Percentiles rank a stretch among this genome's conserved stretches.
phyloP scores from a whole-genome alignment of 2,888 invertebrate genomes.

The Diarsia mendica region DNA sequence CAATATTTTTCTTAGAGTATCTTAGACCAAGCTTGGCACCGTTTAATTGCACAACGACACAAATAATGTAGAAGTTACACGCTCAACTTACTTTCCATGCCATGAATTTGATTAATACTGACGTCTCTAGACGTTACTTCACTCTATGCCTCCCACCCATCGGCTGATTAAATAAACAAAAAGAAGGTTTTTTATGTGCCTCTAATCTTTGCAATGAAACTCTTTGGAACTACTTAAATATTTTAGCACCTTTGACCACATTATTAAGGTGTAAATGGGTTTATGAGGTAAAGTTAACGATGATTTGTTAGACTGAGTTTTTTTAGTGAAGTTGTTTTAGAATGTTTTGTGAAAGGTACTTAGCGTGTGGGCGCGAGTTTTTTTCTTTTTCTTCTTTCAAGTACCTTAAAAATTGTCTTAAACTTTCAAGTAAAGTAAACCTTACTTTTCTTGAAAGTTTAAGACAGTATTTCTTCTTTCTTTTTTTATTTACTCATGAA shows the following conservation, averaged over 20 bases:
- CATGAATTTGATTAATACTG: neutral
- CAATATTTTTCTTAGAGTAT: too few relatives aligned
- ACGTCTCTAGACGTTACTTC: neutral
- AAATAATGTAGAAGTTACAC: neutral
- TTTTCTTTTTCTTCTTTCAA: neutral
- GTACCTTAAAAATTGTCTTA: neutral
- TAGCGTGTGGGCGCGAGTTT: neutral
- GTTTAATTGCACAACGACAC: too few relatives aligned
- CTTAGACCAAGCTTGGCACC: too few relatives aligned
- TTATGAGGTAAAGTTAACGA: constrained; percentile 28
- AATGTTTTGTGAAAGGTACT: neutral
- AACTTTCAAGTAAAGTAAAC: neutral
- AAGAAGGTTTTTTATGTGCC: constrained; percentile 54
- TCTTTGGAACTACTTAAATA: constrained; percentile 52
- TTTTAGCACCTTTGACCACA: constrained; percentile 42
- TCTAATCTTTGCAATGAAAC: constrained; percentile 51
- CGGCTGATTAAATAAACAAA: constrained; percentile 67
- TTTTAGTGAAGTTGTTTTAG: neutral
- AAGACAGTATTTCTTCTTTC: too few relatives aligned
- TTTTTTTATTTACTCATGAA: too few relatives aligned
- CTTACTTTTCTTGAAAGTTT: too few relatives aligned
- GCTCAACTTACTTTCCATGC: neutral
- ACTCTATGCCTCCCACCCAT: constrained; percentile 51
- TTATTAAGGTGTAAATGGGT: constrained; percentile 39
- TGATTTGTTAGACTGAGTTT: neutral